These are phyloP conservation scores for Diloba caeruleocephala DNA, from an alignment of 2,888 invertebrate genomes.

Conservation along the genomic window DNA sequence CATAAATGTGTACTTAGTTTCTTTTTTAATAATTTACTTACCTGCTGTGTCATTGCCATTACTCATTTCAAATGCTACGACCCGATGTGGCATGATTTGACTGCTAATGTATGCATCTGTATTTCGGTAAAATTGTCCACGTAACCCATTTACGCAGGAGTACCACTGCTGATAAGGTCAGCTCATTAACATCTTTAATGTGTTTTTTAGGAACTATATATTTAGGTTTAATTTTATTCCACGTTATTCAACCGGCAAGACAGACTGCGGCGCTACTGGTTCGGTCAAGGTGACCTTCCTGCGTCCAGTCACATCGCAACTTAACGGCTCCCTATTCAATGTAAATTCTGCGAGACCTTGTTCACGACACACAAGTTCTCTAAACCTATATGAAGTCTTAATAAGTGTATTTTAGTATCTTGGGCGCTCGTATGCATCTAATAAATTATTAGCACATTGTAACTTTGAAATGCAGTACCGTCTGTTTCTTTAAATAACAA, in stretches of 20 bases:
- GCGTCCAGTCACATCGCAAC: conserved; percentile 74
- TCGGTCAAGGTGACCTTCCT: conserved; percentile 86
- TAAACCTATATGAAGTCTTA: conserved; percentile 58
- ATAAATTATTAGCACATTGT: conserved; percentile 50
- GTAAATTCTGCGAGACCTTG: conserved; percentile 80
- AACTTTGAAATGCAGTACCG: conserved; percentile 60
- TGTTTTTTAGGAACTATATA: conserved; percentile 44
- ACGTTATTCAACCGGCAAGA: conserved; percentile 64
- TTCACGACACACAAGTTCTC: conserved; percentile 59
- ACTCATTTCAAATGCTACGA: background rate
- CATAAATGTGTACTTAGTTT: conserved; percentile 2
- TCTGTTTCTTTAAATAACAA: conserved; percentile 72
- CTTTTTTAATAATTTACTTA: no score
- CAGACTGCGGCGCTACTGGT: conserved; percentile 66
- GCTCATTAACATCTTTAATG: conserved; percentile 43
- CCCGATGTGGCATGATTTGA: background rate
- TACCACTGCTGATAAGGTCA: conserved; percentile 43
- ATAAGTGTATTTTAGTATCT: conserved; percentile 36
- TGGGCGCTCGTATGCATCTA: conserved; percentile 28
- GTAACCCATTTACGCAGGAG: conserved; percentile 28
- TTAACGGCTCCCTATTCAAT: conserved; percentile 83
- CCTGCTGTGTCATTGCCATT: no score
- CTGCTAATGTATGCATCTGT: background rate
- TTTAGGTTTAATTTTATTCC: conserved; percentile 51
- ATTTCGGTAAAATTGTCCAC: conserved; percentile 2